Base-by-base conservation (phyloP, 1,140 invertebrate species). In the Drosophila cardini region DNA sequence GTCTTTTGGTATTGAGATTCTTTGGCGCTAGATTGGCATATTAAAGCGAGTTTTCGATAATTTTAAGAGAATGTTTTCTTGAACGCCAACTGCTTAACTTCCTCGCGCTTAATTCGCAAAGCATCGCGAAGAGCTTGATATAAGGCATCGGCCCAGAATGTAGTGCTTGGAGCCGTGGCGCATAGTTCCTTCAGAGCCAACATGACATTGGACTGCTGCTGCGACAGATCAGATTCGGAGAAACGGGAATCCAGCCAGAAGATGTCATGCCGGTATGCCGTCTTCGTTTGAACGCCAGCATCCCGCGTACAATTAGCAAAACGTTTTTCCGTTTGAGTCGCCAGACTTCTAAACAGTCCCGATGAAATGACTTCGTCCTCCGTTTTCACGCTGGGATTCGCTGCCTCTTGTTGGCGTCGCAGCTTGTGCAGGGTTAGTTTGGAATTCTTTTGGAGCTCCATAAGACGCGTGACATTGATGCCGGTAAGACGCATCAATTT, bases 131-230 rank as follows among this genome's bases (percentile, higher is more conserved):
- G 43, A 1, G 43, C 15, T n/a, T 40, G 53, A 34, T 45, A 82
- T 0, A 85, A 11, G 0, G 38, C 15, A 3, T 52, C 55, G 11
- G 82, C 82, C 48, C 38, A 30, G 10, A n/a, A 34, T 2, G 15
- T 8, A 1, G 65, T 4, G 15, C 18, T 48, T 1, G 82, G 82
- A 30, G 2, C 9, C 18, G 2, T 2, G 78, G 82, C 40, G 2
- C 11, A 36, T 1, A 86, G 52, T 11, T 82, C 68, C 52, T 87
- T 65, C 6, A 86, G 30, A 3, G 71, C 50, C 11, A 67, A 36
- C 76, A 79, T 60, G 0, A 81, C 67, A 26, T 85, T 82, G 0
- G 57, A 13, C 7, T 86, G 75, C n/a, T 58, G 43, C 18, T 82
- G 79, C 0, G 76, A 64, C 40, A 86, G 2, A 1, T 53, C n/a